phyloP scores from a whole-genome alignment of 2,888 invertebrate genomes.

The Scaptomyza parva region DNA sequence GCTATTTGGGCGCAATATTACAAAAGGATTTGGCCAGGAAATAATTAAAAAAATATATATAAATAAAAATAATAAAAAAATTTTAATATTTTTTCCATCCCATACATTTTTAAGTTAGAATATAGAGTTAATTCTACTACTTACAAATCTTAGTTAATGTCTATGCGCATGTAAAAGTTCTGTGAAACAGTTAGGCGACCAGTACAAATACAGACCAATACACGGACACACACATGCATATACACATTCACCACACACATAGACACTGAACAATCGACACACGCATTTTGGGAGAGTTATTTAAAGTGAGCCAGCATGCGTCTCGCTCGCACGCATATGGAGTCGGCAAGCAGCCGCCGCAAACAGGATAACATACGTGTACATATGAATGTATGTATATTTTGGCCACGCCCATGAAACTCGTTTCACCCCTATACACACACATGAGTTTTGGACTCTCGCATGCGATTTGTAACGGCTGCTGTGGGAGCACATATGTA shows the following conservation, averaged over 20 bases:
- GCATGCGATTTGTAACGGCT: constrained; percentile 36
- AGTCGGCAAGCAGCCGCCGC: constrained; percentile 16
- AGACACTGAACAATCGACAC: constrained; percentile 47
- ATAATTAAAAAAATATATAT: neutral
- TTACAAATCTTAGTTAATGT: neutral
- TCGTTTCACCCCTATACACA: constrained; percentile 58
- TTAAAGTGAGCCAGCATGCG: constrained; percentile 27
- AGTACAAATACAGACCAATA: neutral
- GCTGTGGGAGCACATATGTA: constrained; percentile 30
- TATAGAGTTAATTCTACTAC: neutral
- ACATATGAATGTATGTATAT: neutral
- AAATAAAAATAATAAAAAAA: too few species aligned
- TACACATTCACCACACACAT: neutral
- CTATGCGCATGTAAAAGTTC: constrained; percentile 7
- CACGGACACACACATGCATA: neutral
- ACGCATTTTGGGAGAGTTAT: constrained; percentile 60
- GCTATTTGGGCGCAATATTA: neutral
- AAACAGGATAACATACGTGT: constrained; percentile 29
- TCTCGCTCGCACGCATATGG: constrained; percentile 39
- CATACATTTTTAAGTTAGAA: neutral
- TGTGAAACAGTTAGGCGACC: constrained; percentile 35
- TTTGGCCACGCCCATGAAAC: constrained; percentile 59
- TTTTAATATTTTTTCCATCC: neutral
- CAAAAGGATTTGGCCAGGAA: neutral
- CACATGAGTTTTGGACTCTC: constrained; percentile 36